Evolutionary conservation across 2,797 vertebrate species (phyloP).

Genomic region (Chrosomus eos): DNA sequence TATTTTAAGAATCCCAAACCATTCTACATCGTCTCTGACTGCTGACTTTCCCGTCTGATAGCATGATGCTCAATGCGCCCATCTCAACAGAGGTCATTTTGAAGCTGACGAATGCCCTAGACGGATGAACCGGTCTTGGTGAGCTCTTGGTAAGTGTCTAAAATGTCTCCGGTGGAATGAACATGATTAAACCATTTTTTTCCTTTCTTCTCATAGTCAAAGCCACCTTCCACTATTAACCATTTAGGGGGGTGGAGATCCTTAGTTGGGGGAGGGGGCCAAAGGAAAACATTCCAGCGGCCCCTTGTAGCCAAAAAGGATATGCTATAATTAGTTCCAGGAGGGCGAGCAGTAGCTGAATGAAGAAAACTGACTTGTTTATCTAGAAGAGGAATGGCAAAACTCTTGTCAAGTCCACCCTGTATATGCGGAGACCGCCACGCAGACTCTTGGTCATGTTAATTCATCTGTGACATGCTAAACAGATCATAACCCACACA

Average conservation of each 20-base stretch:
- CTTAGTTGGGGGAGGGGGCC: slow-evolving; percentile 44
- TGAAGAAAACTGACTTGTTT: slow-evolving; percentile 67
- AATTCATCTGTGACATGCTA: slow-evolving; percentile 60
- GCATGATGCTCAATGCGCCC: slow-evolving; percentile 7
- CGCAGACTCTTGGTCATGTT: slow-evolving; percentile 45
- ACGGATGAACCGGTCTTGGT: slow-evolving; percentile 22
- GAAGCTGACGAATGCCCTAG: slow-evolving; percentile 11
- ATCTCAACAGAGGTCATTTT: slow-evolving; percentile 29
- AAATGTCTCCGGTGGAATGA: slow-evolving; percentile 43
- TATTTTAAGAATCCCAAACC: slow-evolving; percentile 7
- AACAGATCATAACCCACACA: slow-evolving; percentile 63
- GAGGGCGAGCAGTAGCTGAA: slow-evolving; percentile 65
- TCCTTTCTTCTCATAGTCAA: slow-evolving; percentile 53
- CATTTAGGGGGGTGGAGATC: slow-evolving; percentile 58
- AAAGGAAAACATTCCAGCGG: slow-evolving; percentile 67
- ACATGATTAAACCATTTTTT: slow-evolving; percentile 62
- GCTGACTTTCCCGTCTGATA: not conserved
- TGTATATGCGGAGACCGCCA: slow-evolving; percentile 47
- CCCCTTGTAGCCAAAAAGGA: slow-evolving; percentile 68
- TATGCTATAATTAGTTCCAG: slow-evolving; percentile 72
- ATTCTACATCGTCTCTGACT: slow-evolving; percentile 9
- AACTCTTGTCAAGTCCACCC: slow-evolving; percentile 60
- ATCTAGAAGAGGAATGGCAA: slow-evolving; percentile 59
- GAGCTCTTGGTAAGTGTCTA: slow-evolving; percentile 24
- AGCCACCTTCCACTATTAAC: slow-evolving; percentile 64